Percentiles rank a stretch among this genome's conserved stretches.
These are phyloP conservation scores for Temnothorax nylanderi DNA, from an alignment of 1,140 invertebrate genomes.

Conservation along the genomic window DNA sequence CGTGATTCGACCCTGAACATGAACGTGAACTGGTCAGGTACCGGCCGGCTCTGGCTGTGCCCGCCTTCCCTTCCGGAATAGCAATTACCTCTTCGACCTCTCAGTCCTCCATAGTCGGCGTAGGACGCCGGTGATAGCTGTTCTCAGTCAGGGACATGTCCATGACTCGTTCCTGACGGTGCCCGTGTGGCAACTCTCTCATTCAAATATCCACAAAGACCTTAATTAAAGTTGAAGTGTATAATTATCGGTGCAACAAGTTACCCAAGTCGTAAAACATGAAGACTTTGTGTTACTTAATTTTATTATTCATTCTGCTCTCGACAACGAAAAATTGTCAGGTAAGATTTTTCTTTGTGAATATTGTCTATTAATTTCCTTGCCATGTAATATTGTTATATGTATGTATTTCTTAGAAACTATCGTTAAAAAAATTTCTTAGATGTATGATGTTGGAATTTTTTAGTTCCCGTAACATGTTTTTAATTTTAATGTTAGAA, in stretches of 20 bases:
- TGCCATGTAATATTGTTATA: not conserved
- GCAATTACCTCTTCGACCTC: constrained; percentile 78
- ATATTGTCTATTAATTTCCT: not conserved
- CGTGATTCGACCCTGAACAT: constrained; percentile 81
- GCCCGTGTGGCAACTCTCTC: constrained; percentile 66
- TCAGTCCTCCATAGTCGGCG: constrained; percentile 76
- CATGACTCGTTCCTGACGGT: constrained; percentile 72
- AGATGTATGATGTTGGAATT: not conserved
- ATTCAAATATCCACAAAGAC: constrained; percentile 14
- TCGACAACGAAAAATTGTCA: constrained; percentile 44
- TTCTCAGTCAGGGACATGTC: constrained; percentile 75
- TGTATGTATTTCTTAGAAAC: not conserved
- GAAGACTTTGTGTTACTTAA: constrained; percentile 49
- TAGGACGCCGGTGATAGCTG: constrained; percentile 78
- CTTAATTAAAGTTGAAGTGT: constrained; percentile 10
- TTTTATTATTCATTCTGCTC: constrained; percentile 47
- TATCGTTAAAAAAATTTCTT: not conserved
- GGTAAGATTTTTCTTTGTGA: constrained; percentile 45
- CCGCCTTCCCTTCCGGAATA: constrained; percentile 80
- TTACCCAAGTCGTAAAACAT: constrained; percentile 64
- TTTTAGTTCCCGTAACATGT: no score
- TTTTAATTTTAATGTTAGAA: not conserved
- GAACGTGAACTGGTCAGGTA: constrained; percentile 80
- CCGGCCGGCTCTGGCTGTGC: constrained; percentile 73
- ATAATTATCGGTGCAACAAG: constrained; percentile 13